Evolutionary conservation across 1,140 invertebrate species (phyloP).

Genomic region (Hirudo medicinalis): DNA sequence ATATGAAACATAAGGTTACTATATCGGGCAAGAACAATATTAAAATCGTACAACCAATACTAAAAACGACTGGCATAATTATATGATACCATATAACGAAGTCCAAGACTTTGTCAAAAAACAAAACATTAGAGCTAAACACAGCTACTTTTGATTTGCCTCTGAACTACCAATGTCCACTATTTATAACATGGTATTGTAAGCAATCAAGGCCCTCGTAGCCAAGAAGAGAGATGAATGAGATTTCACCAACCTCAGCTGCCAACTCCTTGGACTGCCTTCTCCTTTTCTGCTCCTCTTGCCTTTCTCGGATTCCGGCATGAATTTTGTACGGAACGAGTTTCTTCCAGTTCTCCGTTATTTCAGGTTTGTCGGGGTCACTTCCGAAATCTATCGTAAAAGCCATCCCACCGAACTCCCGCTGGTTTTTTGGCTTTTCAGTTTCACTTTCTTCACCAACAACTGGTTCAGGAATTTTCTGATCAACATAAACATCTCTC

Average conservation of each 20-base stretch:
- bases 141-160: no score
- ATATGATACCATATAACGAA: no score
- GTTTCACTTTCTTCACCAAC: background rate
- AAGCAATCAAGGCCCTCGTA: no score
- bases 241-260: background rate
- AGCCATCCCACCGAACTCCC: background rate
- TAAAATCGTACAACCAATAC: no score
- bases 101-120: no score
- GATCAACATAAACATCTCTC: background rate
- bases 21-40: no score
- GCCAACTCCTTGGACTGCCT: background rate
- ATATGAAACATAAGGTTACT: no score
- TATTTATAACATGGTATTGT: no score
- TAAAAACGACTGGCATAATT: no score
- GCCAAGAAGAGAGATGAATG: background rate
- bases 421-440: background rate
- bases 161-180: no score
- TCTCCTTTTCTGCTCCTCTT: constrained; percentile 3
- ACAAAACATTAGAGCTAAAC: no score
- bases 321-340: constrained; percentile 2
- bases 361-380: background rate
- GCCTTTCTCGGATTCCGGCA: background rate
- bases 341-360: constrained; percentile 6
- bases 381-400: constrained; percentile 6
- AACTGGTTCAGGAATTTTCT: background rate